phyloP scores from a whole-genome alignment of 2,113 vertebrate species.

The Serilophus lunatus region DNA sequence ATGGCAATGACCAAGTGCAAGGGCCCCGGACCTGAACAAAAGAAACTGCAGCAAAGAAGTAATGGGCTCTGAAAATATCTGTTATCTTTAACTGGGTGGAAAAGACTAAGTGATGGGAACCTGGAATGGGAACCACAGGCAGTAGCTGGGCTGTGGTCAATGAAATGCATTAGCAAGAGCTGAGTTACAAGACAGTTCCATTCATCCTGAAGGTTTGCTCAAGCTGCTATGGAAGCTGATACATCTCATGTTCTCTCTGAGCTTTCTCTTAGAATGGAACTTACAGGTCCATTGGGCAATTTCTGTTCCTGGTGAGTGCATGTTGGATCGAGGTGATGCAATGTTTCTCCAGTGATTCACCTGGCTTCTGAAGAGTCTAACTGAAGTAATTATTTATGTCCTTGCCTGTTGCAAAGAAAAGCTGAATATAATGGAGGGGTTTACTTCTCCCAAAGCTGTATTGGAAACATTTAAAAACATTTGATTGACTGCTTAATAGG shows the following conservation, averaged over 20 bases:
- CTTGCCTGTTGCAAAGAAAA: neutral
- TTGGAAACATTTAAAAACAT: neutral
- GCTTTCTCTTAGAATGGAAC: neutral
- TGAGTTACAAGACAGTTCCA: neutral
- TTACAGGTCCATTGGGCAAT: neutral
- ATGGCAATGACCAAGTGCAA: neutral
- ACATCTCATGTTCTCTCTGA: neutral
- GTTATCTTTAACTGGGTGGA: neutral
- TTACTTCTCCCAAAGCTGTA: neutral
- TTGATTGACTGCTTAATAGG: neutral
- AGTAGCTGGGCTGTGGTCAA: neutral
- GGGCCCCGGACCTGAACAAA: neutral
- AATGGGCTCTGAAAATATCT: neutral
- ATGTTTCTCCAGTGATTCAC: neutral
- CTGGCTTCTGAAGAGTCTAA: neutral
- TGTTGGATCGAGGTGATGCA: neutral
- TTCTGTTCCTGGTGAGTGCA: accelerated
- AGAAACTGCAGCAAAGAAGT: neutral
- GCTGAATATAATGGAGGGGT: neutral
- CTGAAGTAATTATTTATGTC: neutral
- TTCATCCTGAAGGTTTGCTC: neutral
- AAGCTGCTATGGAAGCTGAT: neutral
- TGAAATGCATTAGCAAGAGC: neutral
- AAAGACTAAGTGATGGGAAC: neutral
- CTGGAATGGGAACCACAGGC: neutral